phyloP scores from a whole-genome alignment of 2,888 invertebrate genomes.

The Nowickia ferox region DNA sequence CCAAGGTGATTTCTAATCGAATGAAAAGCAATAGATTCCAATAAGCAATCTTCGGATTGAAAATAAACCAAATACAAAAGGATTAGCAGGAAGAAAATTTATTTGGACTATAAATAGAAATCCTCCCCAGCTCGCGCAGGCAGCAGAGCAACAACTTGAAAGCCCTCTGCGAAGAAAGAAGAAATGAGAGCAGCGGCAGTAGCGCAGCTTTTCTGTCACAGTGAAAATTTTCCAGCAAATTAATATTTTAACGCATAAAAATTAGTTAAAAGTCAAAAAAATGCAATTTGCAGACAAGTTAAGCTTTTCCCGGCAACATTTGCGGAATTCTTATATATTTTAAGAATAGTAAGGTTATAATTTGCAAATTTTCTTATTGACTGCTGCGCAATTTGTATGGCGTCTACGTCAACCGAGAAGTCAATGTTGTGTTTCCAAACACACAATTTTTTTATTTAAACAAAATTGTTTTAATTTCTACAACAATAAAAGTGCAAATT shows the following conservation, averaged over 20 bases:
- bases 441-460: slow-evolving; percentile 17
- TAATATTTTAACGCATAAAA: slow-evolving; percentile 4
- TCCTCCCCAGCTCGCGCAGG: slow-evolving; percentile 74
- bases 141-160: slow-evolving; percentile 64
- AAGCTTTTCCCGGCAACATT: not conserved
- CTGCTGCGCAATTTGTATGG: slow-evolving; percentile 67
- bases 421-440: slow-evolving; percentile 46
- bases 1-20: slow-evolving; percentile 51
- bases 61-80: slow-evolving; percentile 47
- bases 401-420: slow-evolving; percentile 48
- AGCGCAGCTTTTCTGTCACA: slow-evolving; percentile 57
- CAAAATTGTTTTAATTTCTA: slow-evolving; percentile 39
- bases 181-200: slow-evolving; percentile 73
- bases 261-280: not conserved
- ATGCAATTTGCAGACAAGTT: slow-evolving; percentile 5
- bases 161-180: slow-evolving; percentile 29
- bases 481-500: slow-evolving; percentile 51
- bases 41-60: slow-evolving; percentile 57
- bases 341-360: slow-evolving; percentile 15
- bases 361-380: slow-evolving; percentile 1
- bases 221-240: slow-evolving; percentile 2
- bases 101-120: slow-evolving; percentile 70
- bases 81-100: slow-evolving; percentile 60
- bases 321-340: slow-evolving; percentile 29
- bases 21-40: slow-evolving; percentile 74